Conservation (phyloP, 2,888 invertebrate species). For the Heliconius charithonia region DNA sequence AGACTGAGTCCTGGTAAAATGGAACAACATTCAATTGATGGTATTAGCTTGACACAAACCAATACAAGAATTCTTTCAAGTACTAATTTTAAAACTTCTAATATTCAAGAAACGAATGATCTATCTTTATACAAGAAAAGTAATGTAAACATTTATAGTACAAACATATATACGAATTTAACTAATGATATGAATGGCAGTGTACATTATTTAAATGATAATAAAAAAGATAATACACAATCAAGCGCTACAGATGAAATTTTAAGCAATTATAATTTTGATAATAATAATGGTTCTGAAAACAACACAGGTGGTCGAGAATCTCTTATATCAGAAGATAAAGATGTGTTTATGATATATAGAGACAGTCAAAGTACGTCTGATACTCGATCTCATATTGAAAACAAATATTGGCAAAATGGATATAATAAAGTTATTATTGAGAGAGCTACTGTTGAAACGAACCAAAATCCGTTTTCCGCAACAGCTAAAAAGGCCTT, state of each 20-base stretch:
- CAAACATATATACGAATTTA: slow-evolving; percentile 53
- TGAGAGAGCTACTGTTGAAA: slow-evolving; percentile 23
- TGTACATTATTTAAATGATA: slow-evolving; percentile 35
- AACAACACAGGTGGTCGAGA: slow-evolving; percentile 44
- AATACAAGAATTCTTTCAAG: slow-evolving; percentile 2
- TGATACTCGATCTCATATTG: slow-evolving; percentile 22
- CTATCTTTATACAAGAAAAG: slow-evolving; percentile 46
- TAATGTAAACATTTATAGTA: slow-evolving; percentile 62
- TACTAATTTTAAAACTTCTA: neutral
- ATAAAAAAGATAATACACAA: slow-evolving; percentile 24
- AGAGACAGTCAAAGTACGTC: slow-evolving; percentile 61
- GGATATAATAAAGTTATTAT: slow-evolving; percentile 23
- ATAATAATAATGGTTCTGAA: slow-evolving; percentile 45
- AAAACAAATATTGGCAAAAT: slow-evolving; percentile 28
- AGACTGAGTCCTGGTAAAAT: slow-evolving; percentile 58
- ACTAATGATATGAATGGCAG: slow-evolving; percentile 48
- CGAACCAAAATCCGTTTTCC: slow-evolving; percentile 12
- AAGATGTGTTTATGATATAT: slow-evolving; percentile 68
- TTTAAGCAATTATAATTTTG: slow-evolving; percentile 39
- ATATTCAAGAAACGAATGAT: slow-evolving; percentile 15
- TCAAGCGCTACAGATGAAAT: slow-evolving; percentile 46
- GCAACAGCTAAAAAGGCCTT: slow-evolving; percentile 2
- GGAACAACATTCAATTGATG: slow-evolving; percentile 61
- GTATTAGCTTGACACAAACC: slow-evolving; percentile 1
- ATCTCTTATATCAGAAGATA: slow-evolving; percentile 55